These are phyloP conservation scores for Stenopsyche tienmushanensis DNA, from an alignment of 1,140 invertebrate genomes.

Conservation along the genomic window DNA sequence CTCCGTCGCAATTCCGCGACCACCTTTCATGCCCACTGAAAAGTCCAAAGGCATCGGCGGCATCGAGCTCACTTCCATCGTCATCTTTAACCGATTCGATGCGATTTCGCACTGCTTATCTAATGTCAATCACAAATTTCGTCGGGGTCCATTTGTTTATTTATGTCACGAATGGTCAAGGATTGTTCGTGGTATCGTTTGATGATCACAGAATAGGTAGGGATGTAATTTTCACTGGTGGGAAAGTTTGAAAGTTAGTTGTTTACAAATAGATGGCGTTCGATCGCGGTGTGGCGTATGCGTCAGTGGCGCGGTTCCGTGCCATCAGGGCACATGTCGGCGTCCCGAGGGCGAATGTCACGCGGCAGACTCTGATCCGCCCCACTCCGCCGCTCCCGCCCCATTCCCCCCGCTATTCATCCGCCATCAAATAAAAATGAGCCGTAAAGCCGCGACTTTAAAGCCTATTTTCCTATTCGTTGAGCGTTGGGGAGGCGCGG, in stretches of 20 bases:
- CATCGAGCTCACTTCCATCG: slow-evolving; percentile 58
- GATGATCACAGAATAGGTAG: no score
- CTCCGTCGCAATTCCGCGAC: slow-evolving; percentile 43
- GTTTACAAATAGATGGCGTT: slow-evolving; percentile 3
- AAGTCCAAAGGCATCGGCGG: slow-evolving; percentile 57
- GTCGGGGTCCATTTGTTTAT: neutral
- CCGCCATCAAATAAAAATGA: neutral
- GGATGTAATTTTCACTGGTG: no score
- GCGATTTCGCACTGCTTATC: no score
- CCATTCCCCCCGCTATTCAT: slow-evolving; percentile 3
- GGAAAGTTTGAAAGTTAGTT: no score
- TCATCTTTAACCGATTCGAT: no score
- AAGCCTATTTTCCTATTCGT: no score
- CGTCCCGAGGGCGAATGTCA: slow-evolving; percentile 34
- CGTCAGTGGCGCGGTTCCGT: neutral
- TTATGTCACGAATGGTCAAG: neutral
- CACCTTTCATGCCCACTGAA: slow-evolving; percentile 50
- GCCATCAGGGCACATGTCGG: slow-evolving; percentile 15
- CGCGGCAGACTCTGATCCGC: slow-evolving; percentile 2
- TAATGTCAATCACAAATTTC: neutral
- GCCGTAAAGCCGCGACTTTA: neutral
- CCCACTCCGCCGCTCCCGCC: neutral
- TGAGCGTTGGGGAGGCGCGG: neutral
- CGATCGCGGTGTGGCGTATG: neutral
- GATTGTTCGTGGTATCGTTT: no score